These are phyloP conservation scores for Artemia sp. DNA, from an alignment of 2,888 invertebrate species.

Conservation along the genomic window DNA sequence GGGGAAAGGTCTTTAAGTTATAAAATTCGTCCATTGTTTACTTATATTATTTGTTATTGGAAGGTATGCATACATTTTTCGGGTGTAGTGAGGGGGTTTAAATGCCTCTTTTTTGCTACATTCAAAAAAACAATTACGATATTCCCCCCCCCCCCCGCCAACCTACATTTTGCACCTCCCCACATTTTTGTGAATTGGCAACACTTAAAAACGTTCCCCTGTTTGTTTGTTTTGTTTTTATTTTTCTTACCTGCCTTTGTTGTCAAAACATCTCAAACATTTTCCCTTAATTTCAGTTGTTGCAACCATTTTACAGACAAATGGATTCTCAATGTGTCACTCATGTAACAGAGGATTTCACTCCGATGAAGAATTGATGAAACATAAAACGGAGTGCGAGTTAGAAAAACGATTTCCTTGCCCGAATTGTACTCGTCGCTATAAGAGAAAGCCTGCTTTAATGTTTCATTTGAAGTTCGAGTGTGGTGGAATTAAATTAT, in stretches of 20 bases:
- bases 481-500: slow-evolving; percentile 5
- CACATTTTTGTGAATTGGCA: no score
- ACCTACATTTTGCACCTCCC: no score
- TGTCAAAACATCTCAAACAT: background rate
- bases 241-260: background rate
- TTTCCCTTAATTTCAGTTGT: background rate
- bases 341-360: slow-evolving; percentile 2
- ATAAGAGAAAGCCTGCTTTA: slow-evolving; percentile 8
- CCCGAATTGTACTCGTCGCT: slow-evolving; percentile 4
- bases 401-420: slow-evolving; percentile 3
- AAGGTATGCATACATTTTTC: no score
- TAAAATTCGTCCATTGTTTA: no score
- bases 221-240: no score
- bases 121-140: no score
- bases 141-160: no score
- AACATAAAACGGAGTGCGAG: slow-evolving; percentile 3
- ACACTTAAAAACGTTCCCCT: no score
- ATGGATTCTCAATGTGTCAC: slow-evolving; percentile 4
- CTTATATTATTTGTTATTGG: no score
- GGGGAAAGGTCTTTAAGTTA: no score
- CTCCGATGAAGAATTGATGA: background rate
- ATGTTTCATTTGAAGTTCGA: slow-evolving; percentile 3
- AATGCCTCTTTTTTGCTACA: no score
- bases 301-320: background rate
- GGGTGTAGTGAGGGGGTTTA: no score